Base-by-base conservation (phyloP, 2,888 invertebrate species). In the Apotomis capreana region DNA sequence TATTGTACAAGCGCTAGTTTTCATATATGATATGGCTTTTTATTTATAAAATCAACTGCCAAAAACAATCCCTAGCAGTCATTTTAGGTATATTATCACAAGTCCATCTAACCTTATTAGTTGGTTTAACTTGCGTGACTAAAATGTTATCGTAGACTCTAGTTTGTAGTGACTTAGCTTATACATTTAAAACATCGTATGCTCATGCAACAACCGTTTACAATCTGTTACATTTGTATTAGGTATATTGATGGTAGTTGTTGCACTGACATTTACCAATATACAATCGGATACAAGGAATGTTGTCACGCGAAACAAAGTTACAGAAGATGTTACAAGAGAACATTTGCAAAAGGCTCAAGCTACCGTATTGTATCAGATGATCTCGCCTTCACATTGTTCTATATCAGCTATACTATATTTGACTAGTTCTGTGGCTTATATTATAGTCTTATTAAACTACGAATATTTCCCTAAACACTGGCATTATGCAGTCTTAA, bases 1-100 rank as follows among this genome's bases (percentile, higher is more conserved):
- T 91, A 91, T 90, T 81, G 88, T 92, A 93, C 92, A 93, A 93
- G 93, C 93, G 87, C 86, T 91, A 91, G 83, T 85, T 86, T 91
- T 90, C 83, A 85, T 87, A 88, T 88, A 89, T 92, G 93, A 93
- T 93, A 92, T 92, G 93, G 92, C 87, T 87, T 85, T 89, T 84
- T 85, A 84, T 83, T 83, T 88, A 88, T 88, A 88, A 87, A 87
- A 87, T 85, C 82, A 89, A 90, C 89, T 86, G 90, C 87, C 78
- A 83, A 84, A 87, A 86, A 84, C 79, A 86, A 86, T 86, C 79
- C 81, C 77, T 82, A 83, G 86, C 88, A 88, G 89, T 87, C 87
- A 83, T 80, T 84, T 82, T 86, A 87, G 63, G 62, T 72, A 72
- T 63, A 72, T 72, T 65, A 72, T 76, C 76, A 76, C 76, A 75